Conservation (phyloP, 1,140 invertebrate genomes). For the Thrips palmi region DNA sequence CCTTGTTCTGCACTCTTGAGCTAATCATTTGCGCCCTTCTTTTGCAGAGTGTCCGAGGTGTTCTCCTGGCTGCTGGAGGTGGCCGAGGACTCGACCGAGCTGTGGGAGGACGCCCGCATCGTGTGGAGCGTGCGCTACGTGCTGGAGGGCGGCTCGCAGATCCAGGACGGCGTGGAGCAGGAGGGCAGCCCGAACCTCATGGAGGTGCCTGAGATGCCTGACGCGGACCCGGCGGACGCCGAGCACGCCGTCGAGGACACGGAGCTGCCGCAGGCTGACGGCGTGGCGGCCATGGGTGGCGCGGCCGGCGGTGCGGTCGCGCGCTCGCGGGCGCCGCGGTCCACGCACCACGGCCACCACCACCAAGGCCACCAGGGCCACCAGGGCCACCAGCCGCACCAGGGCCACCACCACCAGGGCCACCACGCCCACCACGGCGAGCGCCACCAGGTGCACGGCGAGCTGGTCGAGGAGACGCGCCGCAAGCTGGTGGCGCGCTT, state of each 20-base stretch:
- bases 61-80: slow-evolving; percentile 83
- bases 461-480: slow-evolving; percentile 11
- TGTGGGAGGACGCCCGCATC: slow-evolving; percentile 58
- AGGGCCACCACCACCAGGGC: slow-evolving; percentile 15
- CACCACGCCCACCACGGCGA: not conserved
- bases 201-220: no score
- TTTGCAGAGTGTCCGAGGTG: slow-evolving; percentile 53
- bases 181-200: no score
- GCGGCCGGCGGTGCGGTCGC: slow-evolving; percentile 19
- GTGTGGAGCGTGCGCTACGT: slow-evolving; percentile 61
- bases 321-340: slow-evolving; percentile 14
- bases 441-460: slow-evolving; percentile 6
- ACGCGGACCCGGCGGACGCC: no score
- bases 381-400: slow-evolving; percentile 19
- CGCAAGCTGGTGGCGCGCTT: slow-evolving; percentile 58
- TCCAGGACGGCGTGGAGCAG: no score
- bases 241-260: no score
- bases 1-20: not conserved
- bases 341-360: slow-evolving; percentile 20
- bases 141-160: no score
- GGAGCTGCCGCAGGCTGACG: no score
- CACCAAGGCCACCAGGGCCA: not conserved
- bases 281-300: slow-evolving; percentile 11
- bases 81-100: slow-evolving; percentile 51
- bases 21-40: slow-evolving; percentile 8